phyloP scores from a whole-genome alignment of 1,140 invertebrate species.

The Drosophila suzukii region DNA sequence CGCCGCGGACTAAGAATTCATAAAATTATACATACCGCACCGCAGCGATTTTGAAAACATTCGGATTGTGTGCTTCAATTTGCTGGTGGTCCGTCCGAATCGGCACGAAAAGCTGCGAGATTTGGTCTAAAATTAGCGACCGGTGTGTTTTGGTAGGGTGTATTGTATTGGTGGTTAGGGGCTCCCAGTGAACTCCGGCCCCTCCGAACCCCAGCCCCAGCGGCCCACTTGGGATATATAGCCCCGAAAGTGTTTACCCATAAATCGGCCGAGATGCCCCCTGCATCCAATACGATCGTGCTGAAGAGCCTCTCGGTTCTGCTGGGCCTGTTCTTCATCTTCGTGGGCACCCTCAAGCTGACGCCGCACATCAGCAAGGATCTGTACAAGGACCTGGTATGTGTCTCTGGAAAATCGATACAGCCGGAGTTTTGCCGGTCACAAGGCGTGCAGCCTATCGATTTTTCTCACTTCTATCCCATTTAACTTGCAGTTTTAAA shows the following conservation, averaged over 20 bases:
- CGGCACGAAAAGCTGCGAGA: constrained; percentile 60
- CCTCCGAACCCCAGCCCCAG: constrained; percentile 8
- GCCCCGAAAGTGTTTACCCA: constrained; percentile 30
- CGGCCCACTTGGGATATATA: constrained; percentile 3
- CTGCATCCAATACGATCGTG: constrained; percentile 88
- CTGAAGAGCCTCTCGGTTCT: constrained; percentile 95
- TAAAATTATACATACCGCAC: constrained; percentile 70
- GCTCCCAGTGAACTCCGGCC: constrained; percentile 34
- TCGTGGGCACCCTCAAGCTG: constrained; percentile 96
- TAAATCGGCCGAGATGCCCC: constrained; percentile 64
- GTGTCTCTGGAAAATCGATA: constrained; percentile 74
- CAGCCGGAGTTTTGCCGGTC: constrained; percentile 1
- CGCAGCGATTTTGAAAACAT: constrained; percentile 72
- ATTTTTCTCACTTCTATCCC: constrained; percentile 36
- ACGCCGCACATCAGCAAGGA: constrained; percentile 96
- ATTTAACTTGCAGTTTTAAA: constrained; percentile 6
- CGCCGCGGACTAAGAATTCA: constrained; percentile 55
- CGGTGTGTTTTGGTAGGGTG: constrained; percentile 75
- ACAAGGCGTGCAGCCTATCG: constrained; percentile 30
- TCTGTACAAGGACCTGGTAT: constrained; percentile 98
- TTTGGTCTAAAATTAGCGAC: constrained; percentile 74
- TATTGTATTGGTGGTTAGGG: constrained; percentile 33
- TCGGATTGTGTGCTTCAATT: constrained; percentile 65
- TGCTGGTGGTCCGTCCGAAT: constrained; percentile 35
- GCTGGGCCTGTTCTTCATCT: constrained; percentile 97